Percentiles rank a stretch among this genome's conserved stretches.
These are phyloP conservation scores for Crocallis elinguaria DNA, from an alignment of 2,888 invertebrate species.

Conservation along the genomic window DNA sequence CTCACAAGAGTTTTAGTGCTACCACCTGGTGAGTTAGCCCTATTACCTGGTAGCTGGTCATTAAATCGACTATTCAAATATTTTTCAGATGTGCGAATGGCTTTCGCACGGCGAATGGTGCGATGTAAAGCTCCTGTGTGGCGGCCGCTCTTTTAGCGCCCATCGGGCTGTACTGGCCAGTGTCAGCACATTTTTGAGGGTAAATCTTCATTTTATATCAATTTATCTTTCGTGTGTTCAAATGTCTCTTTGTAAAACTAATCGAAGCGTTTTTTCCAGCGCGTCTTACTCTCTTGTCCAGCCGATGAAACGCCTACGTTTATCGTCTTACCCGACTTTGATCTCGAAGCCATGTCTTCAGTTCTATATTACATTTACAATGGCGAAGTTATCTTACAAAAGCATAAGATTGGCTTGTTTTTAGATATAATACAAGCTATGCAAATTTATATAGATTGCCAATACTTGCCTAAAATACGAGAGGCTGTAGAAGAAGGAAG, in stretches of 20 bases:
- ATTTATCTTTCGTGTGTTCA: background rate
- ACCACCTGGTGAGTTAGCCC: too few relatives aligned
- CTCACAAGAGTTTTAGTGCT: too few relatives aligned
- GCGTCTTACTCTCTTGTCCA: slow-evolving; percentile 63
- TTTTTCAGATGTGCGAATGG: slow-evolving; percentile 73
- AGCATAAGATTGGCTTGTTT: slow-evolving; percentile 84
- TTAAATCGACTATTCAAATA: too few relatives aligned
- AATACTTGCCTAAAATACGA: slow-evolving; percentile 52
- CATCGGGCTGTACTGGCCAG: slow-evolving; percentile 88
- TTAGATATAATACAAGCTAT: slow-evolving; percentile 81
- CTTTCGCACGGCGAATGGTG: slow-evolving; percentile 74
- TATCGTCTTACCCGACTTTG: slow-evolving; percentile 87
- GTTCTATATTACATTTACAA: slow-evolving; percentile 89
- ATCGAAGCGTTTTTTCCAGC: slow-evolving; percentile 50
- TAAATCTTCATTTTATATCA: slow-evolving; percentile 49
- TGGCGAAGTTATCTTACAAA: slow-evolving; percentile 86
- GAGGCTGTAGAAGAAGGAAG: slow-evolving; percentile 35
- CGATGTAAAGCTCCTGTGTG: slow-evolving; percentile 87
- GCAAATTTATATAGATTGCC: slow-evolving; percentile 69
- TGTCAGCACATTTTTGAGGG: slow-evolving; percentile 88
- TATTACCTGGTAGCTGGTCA: too few relatives aligned
- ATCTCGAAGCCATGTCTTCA: slow-evolving; percentile 85
- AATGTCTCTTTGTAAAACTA: slow-evolving; percentile 4
- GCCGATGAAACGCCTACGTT: slow-evolving; percentile 82
- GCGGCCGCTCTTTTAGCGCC: slow-evolving; percentile 86